These are phyloP conservation scores for Folsomia candida DNA, from an alignment of 2,888 invertebrate species.

Conservation along the genomic window DNA sequence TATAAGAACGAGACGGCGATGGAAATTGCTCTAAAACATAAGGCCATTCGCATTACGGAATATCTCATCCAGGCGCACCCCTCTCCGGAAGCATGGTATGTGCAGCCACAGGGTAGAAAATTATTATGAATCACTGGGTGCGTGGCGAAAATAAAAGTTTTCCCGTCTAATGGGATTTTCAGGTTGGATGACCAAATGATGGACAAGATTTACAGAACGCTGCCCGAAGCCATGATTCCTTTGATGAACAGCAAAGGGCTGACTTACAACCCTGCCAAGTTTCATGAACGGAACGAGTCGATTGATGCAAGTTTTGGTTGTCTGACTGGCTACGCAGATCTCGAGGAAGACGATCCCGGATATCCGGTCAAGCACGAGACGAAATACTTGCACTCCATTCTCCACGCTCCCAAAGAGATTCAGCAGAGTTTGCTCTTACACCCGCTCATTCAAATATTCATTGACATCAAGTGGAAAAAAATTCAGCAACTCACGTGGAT, in stretches of 20 bases:
- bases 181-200: slow-evolving; percentile 36
- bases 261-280: slow-evolving; percentile 35
- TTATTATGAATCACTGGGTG: background rate
- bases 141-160: no score
- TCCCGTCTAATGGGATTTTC: background rate
- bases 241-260: slow-evolving; percentile 37
- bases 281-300: slow-evolving; percentile 38
- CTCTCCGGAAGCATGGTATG: slow-evolving; percentile 32
- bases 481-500: slow-evolving; percentile 31
- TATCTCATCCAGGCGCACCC: slow-evolving; percentile 31
- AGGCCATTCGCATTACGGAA: slow-evolving; percentile 30
- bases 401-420: slow-evolving; percentile 39
- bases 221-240: slow-evolving; percentile 42
- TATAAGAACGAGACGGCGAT: slow-evolving; percentile 33
- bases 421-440: slow-evolving; percentile 36
- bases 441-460: slow-evolving; percentile 37
- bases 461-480: slow-evolving; percentile 40
- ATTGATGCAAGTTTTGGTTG: slow-evolving; percentile 38
- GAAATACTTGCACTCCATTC: slow-evolving; percentile 31
- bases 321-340: background rate
- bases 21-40: slow-evolving; percentile 30
- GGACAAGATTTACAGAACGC: slow-evolving; percentile 26
- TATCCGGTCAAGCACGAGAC: slow-evolving; percentile 23
- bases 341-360: background rate
- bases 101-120: no score